Evolutionary conservation across 2,888 invertebrate species (phyloP).

Genomic region (Chrysolina oricalcia): DNA sequence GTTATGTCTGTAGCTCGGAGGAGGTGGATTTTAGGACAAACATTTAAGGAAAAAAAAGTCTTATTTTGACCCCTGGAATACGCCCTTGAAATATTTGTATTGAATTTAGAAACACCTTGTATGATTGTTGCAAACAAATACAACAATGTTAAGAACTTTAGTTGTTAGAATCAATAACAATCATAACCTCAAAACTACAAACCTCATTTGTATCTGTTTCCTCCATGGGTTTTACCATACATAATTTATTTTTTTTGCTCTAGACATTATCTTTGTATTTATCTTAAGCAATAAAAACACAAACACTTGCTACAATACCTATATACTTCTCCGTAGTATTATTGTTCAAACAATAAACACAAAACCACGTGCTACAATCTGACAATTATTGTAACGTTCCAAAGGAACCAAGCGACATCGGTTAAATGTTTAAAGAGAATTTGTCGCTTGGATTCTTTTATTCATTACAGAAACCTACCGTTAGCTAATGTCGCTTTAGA

Average conservation of each 20-base stretch:
- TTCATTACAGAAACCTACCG: not conserved
- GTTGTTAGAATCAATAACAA: not conserved
- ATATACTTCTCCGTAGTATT: not conserved
- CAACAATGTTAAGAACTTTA: too few species aligned
- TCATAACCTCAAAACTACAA: not conserved
- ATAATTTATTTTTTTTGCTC: not conserved
- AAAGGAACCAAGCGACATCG: constrained; percentile 1
- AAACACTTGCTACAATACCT: not conserved
- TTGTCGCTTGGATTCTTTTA: not conserved
- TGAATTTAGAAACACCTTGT: too few species aligned
- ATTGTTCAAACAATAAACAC: not conserved
- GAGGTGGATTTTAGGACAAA: too few species aligned
- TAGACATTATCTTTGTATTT: not conserved
- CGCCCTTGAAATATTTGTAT: too few species aligned
- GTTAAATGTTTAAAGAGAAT: not conserved
- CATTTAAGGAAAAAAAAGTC: too few species aligned
- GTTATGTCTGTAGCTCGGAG: too few species aligned
- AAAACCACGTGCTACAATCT: not conserved
- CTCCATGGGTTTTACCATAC: not conserved
- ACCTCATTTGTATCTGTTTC: not conserved
- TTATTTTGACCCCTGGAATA: too few species aligned
- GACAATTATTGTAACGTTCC: not conserved
- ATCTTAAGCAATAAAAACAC: not conserved
- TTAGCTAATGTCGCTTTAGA: not conserved
- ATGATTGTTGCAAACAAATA: too few species aligned